A percentile compares a stretch with the other conserved stretches of the same genome.
Evolutionary conservation across 2,888 invertebrate genomes (phyloP).

Genomic region (Mamestra brassicae): DNA sequence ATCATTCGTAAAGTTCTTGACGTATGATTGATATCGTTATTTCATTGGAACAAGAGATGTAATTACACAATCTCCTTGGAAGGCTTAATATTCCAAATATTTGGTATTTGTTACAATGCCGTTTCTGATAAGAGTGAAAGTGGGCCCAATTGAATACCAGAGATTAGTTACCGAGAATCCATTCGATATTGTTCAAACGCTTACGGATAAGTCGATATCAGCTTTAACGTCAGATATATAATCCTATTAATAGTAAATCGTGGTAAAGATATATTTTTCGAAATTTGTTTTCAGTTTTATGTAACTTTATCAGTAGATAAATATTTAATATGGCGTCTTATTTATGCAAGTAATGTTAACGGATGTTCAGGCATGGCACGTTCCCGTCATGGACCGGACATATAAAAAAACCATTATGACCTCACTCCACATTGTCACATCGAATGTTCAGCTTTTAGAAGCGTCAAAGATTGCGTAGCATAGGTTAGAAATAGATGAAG

Average conservation of each 20-base stretch:
- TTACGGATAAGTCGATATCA: conserved; percentile 42
- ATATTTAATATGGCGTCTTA: conserved; percentile 7
- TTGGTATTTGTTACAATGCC: conserved; percentile 18
- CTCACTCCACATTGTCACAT: background rate
- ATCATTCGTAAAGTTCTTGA: background rate
- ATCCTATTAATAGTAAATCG: conserved; percentile 36
- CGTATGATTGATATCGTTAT: conserved; percentile 11
- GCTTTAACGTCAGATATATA: conserved; percentile 20
- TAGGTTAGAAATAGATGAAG: background rate
- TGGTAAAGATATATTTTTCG: conserved; percentile 1
- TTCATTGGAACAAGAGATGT: conserved; percentile 23
- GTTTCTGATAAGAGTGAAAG: conserved; percentile 50
- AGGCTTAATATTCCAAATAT: conserved; percentile 21
- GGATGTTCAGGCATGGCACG: background rate
- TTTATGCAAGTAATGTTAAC: conserved; percentile 9
- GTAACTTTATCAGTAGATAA: conserved; percentile 22
- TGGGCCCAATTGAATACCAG: conserved; percentile 13
- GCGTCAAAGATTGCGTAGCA: background rate
- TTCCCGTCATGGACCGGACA: background rate
- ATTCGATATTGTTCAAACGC: conserved; percentile 28
- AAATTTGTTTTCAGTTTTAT: conserved; percentile 15
- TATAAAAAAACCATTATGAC: background rate
- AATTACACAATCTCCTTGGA: conserved; percentile 19
- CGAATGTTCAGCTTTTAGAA: background rate
- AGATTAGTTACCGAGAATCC: conserved; percentile 49